Evolutionary conservation across 1,140 invertebrate genomes (phyloP).

Genomic region (Drosophila teissieri): DNA sequence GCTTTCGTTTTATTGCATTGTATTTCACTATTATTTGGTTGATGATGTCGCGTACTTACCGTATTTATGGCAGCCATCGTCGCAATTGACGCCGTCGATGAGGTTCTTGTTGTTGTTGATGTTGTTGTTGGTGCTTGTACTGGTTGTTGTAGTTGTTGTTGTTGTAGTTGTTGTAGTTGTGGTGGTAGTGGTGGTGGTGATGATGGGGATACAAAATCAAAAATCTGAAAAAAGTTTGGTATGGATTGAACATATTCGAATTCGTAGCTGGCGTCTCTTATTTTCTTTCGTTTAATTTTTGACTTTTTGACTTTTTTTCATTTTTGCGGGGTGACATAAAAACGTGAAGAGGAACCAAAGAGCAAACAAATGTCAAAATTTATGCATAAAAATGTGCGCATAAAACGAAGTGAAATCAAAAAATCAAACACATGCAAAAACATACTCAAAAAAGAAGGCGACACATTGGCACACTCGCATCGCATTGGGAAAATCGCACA

Average conservation of each 20-base stretch:
- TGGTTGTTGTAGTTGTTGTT: slow-evolving; percentile 70
- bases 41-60: slow-evolving; percentile 74
- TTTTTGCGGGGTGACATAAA: slow-evolving; percentile 44
- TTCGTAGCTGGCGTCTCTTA: slow-evolving; percentile 37
- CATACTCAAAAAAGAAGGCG: slow-evolving; percentile 21
- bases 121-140: slow-evolving; percentile 57
- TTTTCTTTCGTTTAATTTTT: slow-evolving; percentile 19
- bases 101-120: slow-evolving; percentile 57
- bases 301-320: neutral
- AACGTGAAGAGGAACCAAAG: slow-evolving; percentile 39
- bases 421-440: slow-evolving; percentile 41
- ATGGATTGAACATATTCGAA: slow-evolving; percentile 79
- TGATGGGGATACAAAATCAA: slow-evolving; percentile 83
- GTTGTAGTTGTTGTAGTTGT: slow-evolving; percentile 71
- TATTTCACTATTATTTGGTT: slow-evolving; percentile 7
- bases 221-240: slow-evolving; percentile 81
- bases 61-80: slow-evolving; percentile 84
- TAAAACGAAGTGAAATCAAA: slow-evolving; percentile 47
- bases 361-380: slow-evolving; percentile 45
- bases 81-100: slow-evolving; percentile 77
- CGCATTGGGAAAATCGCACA: slow-evolving; percentile 2
- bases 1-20: slow-evolving; percentile 2
- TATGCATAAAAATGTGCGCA: slow-evolving; percentile 78
- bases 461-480: slow-evolving; percentile 30
- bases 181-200: slow-evolving; percentile 77